These are phyloP conservation scores for Elephas maximus DNA, from an alignment of 2,113 vertebrate species.

Conservation along the genomic window DNA sequence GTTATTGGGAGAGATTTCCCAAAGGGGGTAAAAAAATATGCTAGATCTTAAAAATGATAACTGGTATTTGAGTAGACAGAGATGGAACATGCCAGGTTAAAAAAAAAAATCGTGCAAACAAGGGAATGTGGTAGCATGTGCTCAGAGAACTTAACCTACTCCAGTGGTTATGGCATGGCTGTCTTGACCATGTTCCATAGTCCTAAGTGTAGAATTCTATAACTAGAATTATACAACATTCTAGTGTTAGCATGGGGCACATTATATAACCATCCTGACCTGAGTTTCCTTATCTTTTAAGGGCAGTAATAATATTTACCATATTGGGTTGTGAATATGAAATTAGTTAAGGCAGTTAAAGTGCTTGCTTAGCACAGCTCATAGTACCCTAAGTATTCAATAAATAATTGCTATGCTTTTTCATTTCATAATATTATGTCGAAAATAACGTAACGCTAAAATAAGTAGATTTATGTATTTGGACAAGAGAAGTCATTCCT, in stretches of 20 bases:
- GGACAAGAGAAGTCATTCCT: slow-evolving; percentile 13
- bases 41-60: neutral
- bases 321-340: neutral
- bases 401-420: neutral
- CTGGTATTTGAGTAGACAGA: too few relatives aligned
- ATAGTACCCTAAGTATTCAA: neutral
- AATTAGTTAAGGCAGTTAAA: neutral
- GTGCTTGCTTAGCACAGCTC: neutral
- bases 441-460: slow-evolving; percentile 29
- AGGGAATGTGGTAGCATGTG: neutral
- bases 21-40: neutral
- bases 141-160: neutral
- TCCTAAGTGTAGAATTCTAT: neutral
- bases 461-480: slow-evolving; percentile 51
- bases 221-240: neutral
- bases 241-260: neutral
- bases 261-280: neutral
- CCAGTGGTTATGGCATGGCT: neutral
- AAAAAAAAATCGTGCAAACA: neutral
- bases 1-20: neutral
- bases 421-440: neutral
- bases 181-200: neutral
- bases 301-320: neutral
- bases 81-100: neutral
- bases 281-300: neutral